These are phyloP conservation scores for Cheiracanthium punctorium DNA, from an alignment of 2,888 invertebrate genomes.

Conservation along the genomic window DNA sequence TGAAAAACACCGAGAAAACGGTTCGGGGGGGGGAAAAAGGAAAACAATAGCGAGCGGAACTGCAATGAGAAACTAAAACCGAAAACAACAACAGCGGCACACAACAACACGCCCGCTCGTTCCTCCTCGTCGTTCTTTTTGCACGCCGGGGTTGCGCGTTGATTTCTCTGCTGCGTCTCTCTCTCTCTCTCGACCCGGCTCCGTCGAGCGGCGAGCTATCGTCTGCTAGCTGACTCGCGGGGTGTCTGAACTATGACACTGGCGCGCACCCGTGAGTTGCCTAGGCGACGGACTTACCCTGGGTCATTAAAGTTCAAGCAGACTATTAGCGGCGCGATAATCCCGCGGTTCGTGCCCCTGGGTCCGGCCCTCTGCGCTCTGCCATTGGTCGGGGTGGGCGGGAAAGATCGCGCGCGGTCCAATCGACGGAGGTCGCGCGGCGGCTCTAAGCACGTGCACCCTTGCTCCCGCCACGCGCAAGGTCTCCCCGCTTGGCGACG, in stretches of 20 bases:
- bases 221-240: slow-evolving; percentile 40
- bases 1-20: not conserved
- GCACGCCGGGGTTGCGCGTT: slow-evolving; percentile 13
- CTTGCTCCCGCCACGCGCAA: slow-evolving; percentile 64
- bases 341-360: slow-evolving; percentile 55
- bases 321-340: slow-evolving; percentile 69
- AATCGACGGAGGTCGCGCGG: slow-evolving; percentile 63
- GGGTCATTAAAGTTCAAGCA: slow-evolving; percentile 66
- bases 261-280: slow-evolving; percentile 34
- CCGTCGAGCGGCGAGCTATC: slow-evolving; percentile 42
- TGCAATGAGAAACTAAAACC: not conserved
- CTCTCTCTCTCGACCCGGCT: slow-evolving; percentile 53
- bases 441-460: slow-evolving; percentile 63
- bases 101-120: too few species aligned
- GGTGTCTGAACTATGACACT: slow-evolving; percentile 66
- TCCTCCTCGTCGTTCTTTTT: not conserved
- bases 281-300: slow-evolving; percentile 39
- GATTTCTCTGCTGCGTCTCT: too few species aligned
- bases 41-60: not conserved
- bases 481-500: slow-evolving; percentile 28
- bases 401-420: slow-evolving; percentile 39
- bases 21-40: not conserved
- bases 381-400: slow-evolving; percentile 68
- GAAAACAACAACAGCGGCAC: too few species aligned
- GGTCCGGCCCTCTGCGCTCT: slow-evolving; percentile 61